Conservation (phyloP, 1,140 invertebrate species). For the Heliconius nattereri region DNA sequence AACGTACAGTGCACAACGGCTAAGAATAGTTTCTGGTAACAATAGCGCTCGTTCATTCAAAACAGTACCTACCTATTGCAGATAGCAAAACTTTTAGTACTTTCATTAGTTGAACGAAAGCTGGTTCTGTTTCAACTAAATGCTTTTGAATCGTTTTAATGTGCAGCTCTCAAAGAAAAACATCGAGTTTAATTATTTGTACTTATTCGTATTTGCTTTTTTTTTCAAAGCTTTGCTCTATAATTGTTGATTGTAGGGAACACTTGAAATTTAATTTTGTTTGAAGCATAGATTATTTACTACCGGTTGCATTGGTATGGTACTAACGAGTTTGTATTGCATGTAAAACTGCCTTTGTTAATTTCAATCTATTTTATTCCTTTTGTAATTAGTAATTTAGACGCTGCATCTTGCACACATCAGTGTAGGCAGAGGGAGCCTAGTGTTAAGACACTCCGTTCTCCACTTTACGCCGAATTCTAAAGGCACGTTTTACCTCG, state of each 20-base stretch:
- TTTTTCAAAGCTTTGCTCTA: not conserved
- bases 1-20: not conserved
- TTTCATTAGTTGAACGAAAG: constrained; percentile 30
- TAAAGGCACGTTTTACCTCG: no score
- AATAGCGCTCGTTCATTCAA: constrained; percentile 22
- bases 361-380: not conserved
- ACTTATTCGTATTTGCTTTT: not conserved
- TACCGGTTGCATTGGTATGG: not conserved
- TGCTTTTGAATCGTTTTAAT: constrained; percentile 30
- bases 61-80: constrained; percentile 17
- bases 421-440: no score
- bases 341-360: not conserved
- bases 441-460: no score
- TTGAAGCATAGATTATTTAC: not conserved
- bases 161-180: constrained; percentile 19
- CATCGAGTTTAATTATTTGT: constrained; percentile 15
- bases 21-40: constrained; percentile 16
- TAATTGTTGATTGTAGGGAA: constrained; percentile 3
- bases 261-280: not conserved
- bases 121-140: constrained; percentile 27
- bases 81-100: constrained; percentile 29
- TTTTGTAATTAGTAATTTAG: not conserved
- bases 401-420: no score
- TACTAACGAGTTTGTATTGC: not conserved
- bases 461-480: no score